Evolutionary conservation across 2,113 vertebrate genomes (phyloP).

Genomic region (Crypturellus undulatus): DNA sequence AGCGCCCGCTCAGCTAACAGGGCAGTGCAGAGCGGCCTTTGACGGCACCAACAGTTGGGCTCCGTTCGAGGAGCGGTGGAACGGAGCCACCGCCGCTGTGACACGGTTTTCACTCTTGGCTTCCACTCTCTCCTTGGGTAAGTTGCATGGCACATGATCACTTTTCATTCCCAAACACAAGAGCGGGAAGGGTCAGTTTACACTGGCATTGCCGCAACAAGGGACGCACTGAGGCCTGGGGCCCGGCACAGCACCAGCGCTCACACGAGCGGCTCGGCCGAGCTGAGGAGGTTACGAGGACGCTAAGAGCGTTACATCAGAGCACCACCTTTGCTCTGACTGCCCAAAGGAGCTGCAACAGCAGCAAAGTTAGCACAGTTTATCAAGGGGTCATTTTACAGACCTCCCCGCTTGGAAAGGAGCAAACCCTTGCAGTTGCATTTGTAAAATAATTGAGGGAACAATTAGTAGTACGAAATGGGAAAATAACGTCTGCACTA

Average conservation of each 20-base stretch:
- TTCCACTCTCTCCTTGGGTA: neutral
- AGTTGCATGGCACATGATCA: neutral
- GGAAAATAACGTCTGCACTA: neutral
- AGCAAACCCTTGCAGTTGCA: constrained; percentile 39
- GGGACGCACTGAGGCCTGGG: no score
- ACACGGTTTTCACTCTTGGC: neutral
- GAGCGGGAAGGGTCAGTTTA: constrained; percentile 39
- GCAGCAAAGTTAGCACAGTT: neutral
- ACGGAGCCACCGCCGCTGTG: constrained; percentile 26
- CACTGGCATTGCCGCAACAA: neutral
- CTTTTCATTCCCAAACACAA: constrained; percentile 26
- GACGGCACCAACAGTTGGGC: constrained; percentile 10
- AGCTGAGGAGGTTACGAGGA: constrained; percentile 54
- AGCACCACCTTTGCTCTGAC: constrained; percentile 63
- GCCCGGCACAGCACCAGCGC: neutral
- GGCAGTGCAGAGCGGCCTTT: neutral
- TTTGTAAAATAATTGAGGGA: constrained; percentile 56
- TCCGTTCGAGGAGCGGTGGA: neutral
- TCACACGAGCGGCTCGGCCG: no score
- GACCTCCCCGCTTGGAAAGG: constrained; percentile 10
- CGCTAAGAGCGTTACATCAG: constrained; percentile 62
- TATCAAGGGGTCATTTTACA: constrained; percentile 47
- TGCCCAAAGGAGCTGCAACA: neutral
- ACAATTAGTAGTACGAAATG: neutral
- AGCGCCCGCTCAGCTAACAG: constrained; percentile 13